These are phyloP conservation scores for Trachelus stipa DNA, from an alignment of 2,888 invertebrate species.

Conservation along the genomic window DNA sequence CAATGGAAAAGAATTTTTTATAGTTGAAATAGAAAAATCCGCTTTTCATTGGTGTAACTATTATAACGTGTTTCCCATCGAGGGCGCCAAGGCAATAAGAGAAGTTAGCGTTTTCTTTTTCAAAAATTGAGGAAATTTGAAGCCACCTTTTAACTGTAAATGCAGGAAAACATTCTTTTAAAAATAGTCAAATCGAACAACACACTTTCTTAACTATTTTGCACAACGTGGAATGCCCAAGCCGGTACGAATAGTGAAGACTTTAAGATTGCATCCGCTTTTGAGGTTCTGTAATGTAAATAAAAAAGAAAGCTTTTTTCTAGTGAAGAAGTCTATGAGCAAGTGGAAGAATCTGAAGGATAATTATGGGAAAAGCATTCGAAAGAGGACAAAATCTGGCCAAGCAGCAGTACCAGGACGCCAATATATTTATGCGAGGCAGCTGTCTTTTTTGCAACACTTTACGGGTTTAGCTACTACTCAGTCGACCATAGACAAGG, in stretches of 20 bases:
- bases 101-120: conserved; percentile 4
- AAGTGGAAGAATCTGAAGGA: conserved; percentile 3
- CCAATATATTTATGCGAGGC: conserved; percentile 6
- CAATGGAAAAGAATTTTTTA: conserved; percentile 21
- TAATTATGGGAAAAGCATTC: background rate
- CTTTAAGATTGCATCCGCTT: background rate
- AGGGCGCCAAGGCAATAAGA: conserved; percentile 28
- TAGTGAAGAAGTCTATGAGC: background rate
- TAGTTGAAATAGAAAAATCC: conserved; percentile 24
- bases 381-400: conserved; percentile 1
- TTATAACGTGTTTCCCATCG: conserved; percentile 24
- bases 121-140: background rate
- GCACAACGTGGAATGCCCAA: background rate
- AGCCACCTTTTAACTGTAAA: conserved; percentile 12
- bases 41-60: background rate
- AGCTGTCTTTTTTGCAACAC: conserved; percentile 1
- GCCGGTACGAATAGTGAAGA: background rate
- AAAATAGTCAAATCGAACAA: conserved; percentile 12
- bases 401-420: background rate
- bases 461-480: background rate
- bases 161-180: conserved; percentile 5
- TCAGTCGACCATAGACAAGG: too few species aligned
- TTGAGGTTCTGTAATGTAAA: background rate
- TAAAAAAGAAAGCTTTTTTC: background rate
- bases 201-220: conserved; percentile 14